Percentiles rank a stretch among this genome's conserved stretches.
These are phyloP conservation scores for Cheilosia soror DNA, from an alignment of 2,888 invertebrate species.

Conservation along the genomic window DNA sequence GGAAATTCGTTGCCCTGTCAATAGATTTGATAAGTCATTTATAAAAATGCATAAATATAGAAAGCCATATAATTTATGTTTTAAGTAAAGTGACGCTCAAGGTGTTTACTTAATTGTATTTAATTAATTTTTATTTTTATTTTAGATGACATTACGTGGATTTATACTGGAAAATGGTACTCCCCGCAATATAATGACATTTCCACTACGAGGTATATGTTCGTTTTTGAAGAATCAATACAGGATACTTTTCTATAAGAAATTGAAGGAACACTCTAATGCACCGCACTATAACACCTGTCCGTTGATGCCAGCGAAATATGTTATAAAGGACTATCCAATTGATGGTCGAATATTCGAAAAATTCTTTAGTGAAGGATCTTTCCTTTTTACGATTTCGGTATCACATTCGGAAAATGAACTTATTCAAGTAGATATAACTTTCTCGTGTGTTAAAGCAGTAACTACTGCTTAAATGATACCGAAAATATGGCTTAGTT, in stretches of 20 bases:
- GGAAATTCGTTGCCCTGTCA: neutral
- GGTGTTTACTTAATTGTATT: no score
- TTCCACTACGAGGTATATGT: conserved; percentile 76
- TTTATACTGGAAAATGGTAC: conserved; percentile 71
- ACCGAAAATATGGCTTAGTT: no score
- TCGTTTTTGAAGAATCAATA: conserved; percentile 77
- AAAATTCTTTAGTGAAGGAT: conserved; percentile 76
- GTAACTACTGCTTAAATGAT: no score
- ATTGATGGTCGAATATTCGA: conserved; percentile 76
- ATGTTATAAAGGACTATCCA: conserved; percentile 78
- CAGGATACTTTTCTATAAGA: conserved; percentile 78
- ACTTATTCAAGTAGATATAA: conserved; percentile 75
- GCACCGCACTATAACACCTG: conserved; percentile 79
- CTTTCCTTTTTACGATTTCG: conserved; percentile 73
- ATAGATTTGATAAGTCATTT: neutral
- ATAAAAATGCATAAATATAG: no score
- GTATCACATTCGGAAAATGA: conserved; percentile 72
- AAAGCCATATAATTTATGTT: no score
- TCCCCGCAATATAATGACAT: conserved; percentile 54
- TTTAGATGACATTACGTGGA: conserved; percentile 76
- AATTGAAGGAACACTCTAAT: conserved; percentile 79
- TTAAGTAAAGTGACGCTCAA: no score
- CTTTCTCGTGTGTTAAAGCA: conserved; percentile 65
- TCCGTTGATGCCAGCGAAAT: conserved; percentile 77
- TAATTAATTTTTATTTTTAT: neutral